phyloP scores from a whole-genome alignment of 2,797 vertebrate genomes.

The Brachymystax lenok region DNA sequence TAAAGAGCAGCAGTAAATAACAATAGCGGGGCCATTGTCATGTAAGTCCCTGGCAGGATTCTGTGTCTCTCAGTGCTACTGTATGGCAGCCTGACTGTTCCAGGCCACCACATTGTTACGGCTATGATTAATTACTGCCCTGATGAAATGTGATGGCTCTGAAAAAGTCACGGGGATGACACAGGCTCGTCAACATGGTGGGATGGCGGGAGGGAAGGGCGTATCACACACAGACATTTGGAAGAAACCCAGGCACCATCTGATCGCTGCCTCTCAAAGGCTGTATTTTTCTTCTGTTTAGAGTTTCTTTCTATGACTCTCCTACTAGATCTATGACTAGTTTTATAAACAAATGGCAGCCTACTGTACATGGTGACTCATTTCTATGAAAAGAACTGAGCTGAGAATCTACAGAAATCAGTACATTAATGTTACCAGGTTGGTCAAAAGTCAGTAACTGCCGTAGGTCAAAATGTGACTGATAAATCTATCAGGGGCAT shows the following conservation, averaged over 20 bases:
- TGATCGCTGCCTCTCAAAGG: constrained; percentile 11
- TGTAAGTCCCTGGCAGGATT: constrained; percentile 41
- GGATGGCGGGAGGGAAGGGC: neutral
- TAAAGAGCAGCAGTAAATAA: too few species aligned
- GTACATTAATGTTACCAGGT: neutral
- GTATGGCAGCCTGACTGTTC: constrained; percentile 51
- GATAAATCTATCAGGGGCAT: neutral
- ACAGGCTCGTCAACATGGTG: constrained; percentile 52
- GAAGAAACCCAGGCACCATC: constrained; percentile 38
- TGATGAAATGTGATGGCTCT: constrained; percentile 75
- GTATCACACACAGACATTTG: constrained; percentile 59
- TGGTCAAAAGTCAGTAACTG: neutral
- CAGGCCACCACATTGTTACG: constrained; percentile 63
- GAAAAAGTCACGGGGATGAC: constrained; percentile 74
- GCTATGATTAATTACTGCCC: constrained; percentile 75
- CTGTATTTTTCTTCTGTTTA: neutral
- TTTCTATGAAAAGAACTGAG: too few species aligned
- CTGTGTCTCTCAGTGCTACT: constrained; percentile 33
- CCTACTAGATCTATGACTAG: too few species aligned
- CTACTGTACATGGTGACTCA: too few species aligned
- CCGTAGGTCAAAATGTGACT: too few species aligned
- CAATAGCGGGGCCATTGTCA: constrained; percentile 28
- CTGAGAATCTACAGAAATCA: neutral
- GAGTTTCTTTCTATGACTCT: neutral
- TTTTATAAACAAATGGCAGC: constrained; percentile 10